Evolutionary conservation across 1,140 invertebrate species (phyloP), one percentile per base, ranked within the genome.

Genomic region (Eufriesea mexicana): DNA sequence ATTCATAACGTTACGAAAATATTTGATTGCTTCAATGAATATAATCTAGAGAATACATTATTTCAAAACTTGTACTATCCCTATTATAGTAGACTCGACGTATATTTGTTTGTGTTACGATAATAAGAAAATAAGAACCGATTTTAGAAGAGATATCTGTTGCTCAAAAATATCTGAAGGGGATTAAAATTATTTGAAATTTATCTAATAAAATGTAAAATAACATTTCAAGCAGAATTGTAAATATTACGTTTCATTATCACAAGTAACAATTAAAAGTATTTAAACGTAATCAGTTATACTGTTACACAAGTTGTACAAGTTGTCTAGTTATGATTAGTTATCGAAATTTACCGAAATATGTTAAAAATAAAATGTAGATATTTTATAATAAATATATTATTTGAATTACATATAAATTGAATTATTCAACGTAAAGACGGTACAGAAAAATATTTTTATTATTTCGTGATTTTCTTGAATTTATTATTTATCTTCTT

Each of bases 211-310:
- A 35, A 14, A 51, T 51, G 16, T 23, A 1, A 25, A n/a, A 23
- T n/a, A 2, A 49, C n/a, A 25, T 23, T 45, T 67, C 1, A 45
- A 9, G 2, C 8, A 23, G 9, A 23, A 47, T n/a, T n/a, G 18
- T 9, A 25, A 12, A n/a, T 18, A 51, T 10, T 61, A 47, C 9
- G 0, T 47, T 25, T 54, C 16, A 25, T n/a, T n/a, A 79, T 5
- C 57, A 45, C 28, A 20, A n/a, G 18, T 71, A 59, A 42, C 67
- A 28, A 54, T 25, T 23, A 18, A 47, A 54, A 54, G 18, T 20
- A 55, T 5, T 14, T 61, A 66, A 79, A 2, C 42, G 14, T n/a
- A 42, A 75, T 70, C 64, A 55, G 35, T 55, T 35, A 79, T n/a
- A 35, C 5, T 20, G 28, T 20, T 28, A 18, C 23, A n/a, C n/a